Evolutionary conservation across 1,140 invertebrate species (phyloP), one percentile per base, ranked within the genome.

Genomic region (Mylabris phalerata): DNA sequence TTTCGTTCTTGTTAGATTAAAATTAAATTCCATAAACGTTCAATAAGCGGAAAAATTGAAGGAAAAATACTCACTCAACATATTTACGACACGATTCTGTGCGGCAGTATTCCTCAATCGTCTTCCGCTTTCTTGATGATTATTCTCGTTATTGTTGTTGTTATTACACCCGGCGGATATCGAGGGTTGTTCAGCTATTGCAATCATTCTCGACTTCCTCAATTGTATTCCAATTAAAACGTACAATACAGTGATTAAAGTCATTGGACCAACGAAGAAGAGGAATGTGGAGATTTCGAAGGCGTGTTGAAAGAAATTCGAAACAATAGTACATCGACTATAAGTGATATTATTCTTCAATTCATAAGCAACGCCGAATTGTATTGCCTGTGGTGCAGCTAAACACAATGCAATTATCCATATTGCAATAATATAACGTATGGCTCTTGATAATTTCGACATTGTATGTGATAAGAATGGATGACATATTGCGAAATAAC

Each of bases 401-500:
- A 77, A 76, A 40, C 75, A 63, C n/a, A 77, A 67, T 26, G 81
- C 76, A 1, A 81, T 61, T 0, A 82, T 61, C 84, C 84, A 86
- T 54, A 84, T 81, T 11, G 74, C 66, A 3, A 80, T 50, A 39
- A 87, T 83, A 51, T 79, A 77, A 57, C 78, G 78, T 11, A 85
- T 71, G 10, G 81, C 84, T 40, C 86, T 73, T 10, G 80, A 79
- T 11, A 84, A 71, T 56, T 78, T 78, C 9, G 75, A 77, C 66
- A 76, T 68, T 6, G 70, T 73, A 51, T 74, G 70, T 6, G 71
- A 67, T n/a, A 72, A 45, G 55, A 74, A 75, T 3, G 86, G 86
- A 67, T 87, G 82, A 68, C 85, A 87, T 43, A 88, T 87, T 13
- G 85, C 86, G 1, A 88, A 70, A 70, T 87, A 90, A 3, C 88